Conservation (phyloP, 2,113 vertebrate genomes). For the Chaenocephalus aceratus region DNA sequence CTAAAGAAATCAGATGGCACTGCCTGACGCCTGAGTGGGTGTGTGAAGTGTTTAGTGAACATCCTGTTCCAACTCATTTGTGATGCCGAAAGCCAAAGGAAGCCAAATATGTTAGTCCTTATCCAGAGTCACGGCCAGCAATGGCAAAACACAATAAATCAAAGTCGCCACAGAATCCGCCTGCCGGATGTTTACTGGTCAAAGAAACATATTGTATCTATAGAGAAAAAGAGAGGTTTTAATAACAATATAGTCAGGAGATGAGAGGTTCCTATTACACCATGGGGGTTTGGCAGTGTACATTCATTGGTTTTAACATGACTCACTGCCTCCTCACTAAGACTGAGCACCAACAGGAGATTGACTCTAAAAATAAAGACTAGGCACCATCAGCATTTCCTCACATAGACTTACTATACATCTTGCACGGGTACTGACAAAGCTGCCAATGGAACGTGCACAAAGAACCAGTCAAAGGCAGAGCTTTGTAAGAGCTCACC, state of each 20-base stretch:
- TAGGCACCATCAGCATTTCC: slow-evolving; percentile 72
- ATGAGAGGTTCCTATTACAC: slow-evolving; percentile 27
- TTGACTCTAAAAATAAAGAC: slow-evolving; percentile 82
- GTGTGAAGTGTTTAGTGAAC: slow-evolving; percentile 45
- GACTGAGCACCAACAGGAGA: slow-evolving; percentile 72
- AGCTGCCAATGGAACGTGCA: slow-evolving; percentile 25
- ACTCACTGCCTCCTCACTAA: slow-evolving; percentile 74
- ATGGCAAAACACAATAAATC: slow-evolving; percentile 35
- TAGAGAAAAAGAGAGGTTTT: slow-evolving; percentile 12
- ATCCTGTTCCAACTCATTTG: slow-evolving; percentile 52
- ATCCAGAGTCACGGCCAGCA: slow-evolving; percentile 21
- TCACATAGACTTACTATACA: slow-evolving; percentile 48
- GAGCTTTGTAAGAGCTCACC: neutral
- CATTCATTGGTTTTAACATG: slow-evolving; percentile 70
- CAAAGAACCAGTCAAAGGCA: slow-evolving; percentile 52
- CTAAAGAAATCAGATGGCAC: slow-evolving; percentile 34
- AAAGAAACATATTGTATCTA: slow-evolving; percentile 33
- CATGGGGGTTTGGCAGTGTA: slow-evolving; percentile 56
- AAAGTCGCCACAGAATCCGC: slow-evolving; percentile 5
- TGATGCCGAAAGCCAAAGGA: slow-evolving; percentile 46
- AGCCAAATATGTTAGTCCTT: slow-evolving; percentile 33
- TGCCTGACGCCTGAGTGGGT: slow-evolving; percentile 59
- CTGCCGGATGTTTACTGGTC: slow-evolving; percentile 30
- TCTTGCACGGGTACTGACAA: slow-evolving; percentile 45
- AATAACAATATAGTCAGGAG: slow-evolving; percentile 19